Base-by-base conservation (phyloP, 1,140 invertebrate species). In the Cyclina sinensis region DNA sequence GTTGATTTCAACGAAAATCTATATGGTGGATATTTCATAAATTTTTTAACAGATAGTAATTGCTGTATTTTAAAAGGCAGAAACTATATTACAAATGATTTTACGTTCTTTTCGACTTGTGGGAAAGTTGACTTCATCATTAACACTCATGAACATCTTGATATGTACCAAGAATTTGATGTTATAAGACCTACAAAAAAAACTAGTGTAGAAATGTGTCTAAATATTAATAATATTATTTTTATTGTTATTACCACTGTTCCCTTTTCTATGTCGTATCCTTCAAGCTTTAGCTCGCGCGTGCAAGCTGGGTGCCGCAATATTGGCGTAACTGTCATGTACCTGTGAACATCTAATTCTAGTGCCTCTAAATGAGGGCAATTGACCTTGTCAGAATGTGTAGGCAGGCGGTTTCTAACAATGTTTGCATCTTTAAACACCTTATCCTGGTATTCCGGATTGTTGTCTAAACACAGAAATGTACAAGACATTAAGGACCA, bases 31-130 rank as follows among this genome's bases (percentile, higher is more conserved):
- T n/a, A n/a, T n/a, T n/a, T n/a, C n/a, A n/a, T n/a, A n/a, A 73
- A 73, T 14, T 73, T 73, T 73, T 73, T 73, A 37, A 73, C 68
- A 18, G 68, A 73, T 35, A 73, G 68, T 37, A 73, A 37, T 73
- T 73, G 68, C 14, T 73, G 27, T 35, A 21, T 73, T 68, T 12
- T 73, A 73, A 73, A 73, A 35, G 68, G 68, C 16, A 73, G 68
- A n/a, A 73, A 73, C n/a, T 43, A 35, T 37, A n/a, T 73, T 0
- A 73, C 5, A 12, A 73, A 73, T 73, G 27, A 73, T 35, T 73
- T 73, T 35, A 73, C 68, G 9, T 73, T 73, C 37, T 4, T 73
- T 30, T 73, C 68, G 12, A 35, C 68, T 18, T 16, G 68, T 39
- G 68, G 68, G 0, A 73, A 73, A 43, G 68, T 73, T 35, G 68